Conservation (phyloP, 2,113 vertebrate genomes). For the Limnothrissa miodon region DNA sequence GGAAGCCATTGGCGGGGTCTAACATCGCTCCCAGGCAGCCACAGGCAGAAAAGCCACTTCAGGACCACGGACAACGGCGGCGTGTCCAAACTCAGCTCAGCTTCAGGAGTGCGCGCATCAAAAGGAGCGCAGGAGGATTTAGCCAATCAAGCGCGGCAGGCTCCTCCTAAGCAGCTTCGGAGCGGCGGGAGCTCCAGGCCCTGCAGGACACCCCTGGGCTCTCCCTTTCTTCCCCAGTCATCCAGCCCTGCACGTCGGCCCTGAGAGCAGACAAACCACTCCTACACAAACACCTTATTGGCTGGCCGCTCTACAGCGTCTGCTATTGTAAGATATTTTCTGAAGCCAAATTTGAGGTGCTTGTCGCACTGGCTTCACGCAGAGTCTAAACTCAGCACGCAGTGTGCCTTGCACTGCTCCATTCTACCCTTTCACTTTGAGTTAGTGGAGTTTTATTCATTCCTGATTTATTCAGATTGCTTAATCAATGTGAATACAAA, state of each 20-base stretch:
- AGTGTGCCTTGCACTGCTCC: neutral
- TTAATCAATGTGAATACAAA: too few species aligned
- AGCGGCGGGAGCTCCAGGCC: neutral
- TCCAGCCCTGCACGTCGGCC: neutral
- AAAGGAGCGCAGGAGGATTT: neutral
- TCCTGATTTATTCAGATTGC: too few species aligned
- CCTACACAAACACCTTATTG: neutral
- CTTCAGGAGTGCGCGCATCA: neutral
- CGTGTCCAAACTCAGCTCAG: neutral
- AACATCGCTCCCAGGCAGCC: neutral
- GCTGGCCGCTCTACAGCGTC: neutral
- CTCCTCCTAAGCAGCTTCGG: neutral
- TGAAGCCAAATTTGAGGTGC: neutral
- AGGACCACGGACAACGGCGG: constrained; percentile 3
- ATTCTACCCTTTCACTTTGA: neutral
- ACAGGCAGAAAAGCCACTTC: neutral
- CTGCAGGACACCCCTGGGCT: neutral
- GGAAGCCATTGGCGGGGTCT: neutral
- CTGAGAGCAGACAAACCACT: neutral
- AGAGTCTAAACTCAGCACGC: neutral
- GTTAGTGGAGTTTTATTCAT: too few species aligned
- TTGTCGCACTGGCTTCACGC: neutral
- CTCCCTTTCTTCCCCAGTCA: neutral
- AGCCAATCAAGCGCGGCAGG: neutral
- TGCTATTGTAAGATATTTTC: neutral